phyloP scores from a whole-genome alignment of 2,113 vertebrate species.

The Oenanthe oenanthe region DNA sequence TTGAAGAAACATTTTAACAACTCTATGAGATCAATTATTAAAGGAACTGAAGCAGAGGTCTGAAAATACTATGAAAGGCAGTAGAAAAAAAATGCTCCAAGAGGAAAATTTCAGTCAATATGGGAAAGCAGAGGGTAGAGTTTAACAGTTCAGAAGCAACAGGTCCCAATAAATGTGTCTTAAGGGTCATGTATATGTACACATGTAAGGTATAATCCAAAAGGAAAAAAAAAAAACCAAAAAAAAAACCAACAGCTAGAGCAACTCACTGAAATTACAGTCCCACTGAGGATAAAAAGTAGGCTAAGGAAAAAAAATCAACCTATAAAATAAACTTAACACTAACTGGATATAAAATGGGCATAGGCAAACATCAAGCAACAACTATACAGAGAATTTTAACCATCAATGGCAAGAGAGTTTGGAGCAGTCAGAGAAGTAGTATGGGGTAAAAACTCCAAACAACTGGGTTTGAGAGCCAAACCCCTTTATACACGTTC shows the following conservation, averaged over 20 bases:
- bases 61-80: neutral
- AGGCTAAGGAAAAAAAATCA: neutral
- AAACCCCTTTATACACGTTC: neutral
- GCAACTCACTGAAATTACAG: neutral
- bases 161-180: neutral
- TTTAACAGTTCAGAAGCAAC: neutral
- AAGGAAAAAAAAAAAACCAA: neutral
- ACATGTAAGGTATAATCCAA: neutral
- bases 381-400: neutral
- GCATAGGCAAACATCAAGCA: neutral
- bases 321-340: neutral
- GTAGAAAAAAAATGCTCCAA: neutral
- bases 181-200: neutral
- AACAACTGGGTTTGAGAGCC: neutral
- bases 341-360: neutral
- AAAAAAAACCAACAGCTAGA: neutral
- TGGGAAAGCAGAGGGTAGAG: neutral
- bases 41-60: neutral
- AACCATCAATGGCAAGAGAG: neutral
- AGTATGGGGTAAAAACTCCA: neutral
- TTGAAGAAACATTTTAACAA: neutral
- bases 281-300: neutral
- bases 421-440: neutral
- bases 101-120: neutral
- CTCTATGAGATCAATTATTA: neutral